These are phyloP conservation scores for Plumapathes pennacea DNA, from an alignment of 92 coral and sea anemone species.

Conservation along the genomic window DNA sequence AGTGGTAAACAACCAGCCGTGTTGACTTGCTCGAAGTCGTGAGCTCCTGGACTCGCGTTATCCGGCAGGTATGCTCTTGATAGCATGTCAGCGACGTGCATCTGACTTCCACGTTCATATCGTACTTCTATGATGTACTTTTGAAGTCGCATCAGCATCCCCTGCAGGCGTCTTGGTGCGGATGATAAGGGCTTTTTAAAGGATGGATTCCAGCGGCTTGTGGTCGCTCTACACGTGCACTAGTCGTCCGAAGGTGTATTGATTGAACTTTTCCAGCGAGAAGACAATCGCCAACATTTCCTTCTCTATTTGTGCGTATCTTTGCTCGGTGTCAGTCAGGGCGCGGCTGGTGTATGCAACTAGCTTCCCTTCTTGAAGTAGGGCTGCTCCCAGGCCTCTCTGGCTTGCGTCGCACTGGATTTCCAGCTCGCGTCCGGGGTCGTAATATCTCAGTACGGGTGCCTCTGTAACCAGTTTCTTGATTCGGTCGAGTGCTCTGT, in stretches of 20 bases:
- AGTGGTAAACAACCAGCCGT: neutral
- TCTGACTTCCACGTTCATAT: constrained; percentile 3
- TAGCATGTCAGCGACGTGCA: constrained; percentile 4
- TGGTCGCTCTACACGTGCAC: constrained; percentile 10
- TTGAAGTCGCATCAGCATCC: constrained; percentile 30
- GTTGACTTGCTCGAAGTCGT: neutral
- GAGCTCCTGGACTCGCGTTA: neutral
- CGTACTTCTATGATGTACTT: constrained; percentile 12
- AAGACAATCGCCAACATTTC: constrained; percentile 38
- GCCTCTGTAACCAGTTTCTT: constrained; percentile 24
- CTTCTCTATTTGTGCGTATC: constrained; percentile 18
- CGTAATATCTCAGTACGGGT: constrained; percentile 29
- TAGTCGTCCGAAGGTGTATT: constrained; percentile 12
- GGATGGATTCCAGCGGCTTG: constrained; percentile 15
- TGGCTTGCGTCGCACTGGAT: constrained; percentile 32
- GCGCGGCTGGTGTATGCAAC: constrained; percentile 44
- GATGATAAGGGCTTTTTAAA: constrained; percentile 5
- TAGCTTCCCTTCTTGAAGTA: constrained; percentile 22
- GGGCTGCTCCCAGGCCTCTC: constrained; percentile 22
- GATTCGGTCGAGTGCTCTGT: constrained; percentile 25
- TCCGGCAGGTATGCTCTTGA: constrained; percentile 2
- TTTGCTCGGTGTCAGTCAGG: constrained; percentile 24
- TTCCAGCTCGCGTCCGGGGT: constrained; percentile 25
- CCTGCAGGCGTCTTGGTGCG: constrained; percentile 23
- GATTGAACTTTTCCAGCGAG: constrained; percentile 6